phyloP scores from a whole-genome alignment of 2,113 vertebrate species.

The Cettia cetti region DNA sequence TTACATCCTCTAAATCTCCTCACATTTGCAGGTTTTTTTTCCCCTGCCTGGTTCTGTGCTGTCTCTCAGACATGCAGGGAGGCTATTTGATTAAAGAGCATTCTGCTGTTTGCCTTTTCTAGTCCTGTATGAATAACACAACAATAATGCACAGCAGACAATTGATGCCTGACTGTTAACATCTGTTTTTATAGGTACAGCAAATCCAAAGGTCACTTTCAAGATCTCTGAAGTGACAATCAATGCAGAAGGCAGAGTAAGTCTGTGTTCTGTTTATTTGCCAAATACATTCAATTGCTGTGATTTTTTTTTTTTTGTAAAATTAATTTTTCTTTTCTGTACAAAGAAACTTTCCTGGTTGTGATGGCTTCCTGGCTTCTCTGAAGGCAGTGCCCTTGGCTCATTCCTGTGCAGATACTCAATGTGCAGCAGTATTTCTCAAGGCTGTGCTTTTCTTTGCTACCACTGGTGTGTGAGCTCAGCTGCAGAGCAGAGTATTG shows the following conservation, averaged over 20 bases:
- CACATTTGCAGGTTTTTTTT: not conserved
- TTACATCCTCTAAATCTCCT: not conserved
- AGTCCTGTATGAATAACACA: not conserved
- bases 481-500: conserved; percentile 6
- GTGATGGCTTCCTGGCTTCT: not conserved
- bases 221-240: conserved; percentile 80
- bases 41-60: not conserved
- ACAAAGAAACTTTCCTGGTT: not conserved
- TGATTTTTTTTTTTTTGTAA: not conserved
- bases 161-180: not conserved
- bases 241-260: conserved; percentile 77
- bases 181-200: conserved; percentile 74
- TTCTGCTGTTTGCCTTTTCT: not conserved
- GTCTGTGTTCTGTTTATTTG: conserved; percentile 34
- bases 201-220: conserved; percentile 85
- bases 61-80: not conserved
- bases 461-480: not conserved
- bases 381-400: not conserved
- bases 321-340: not conserved
- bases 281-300: not conserved
- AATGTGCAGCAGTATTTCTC: conserved; percentile 3
- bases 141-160: not conserved
- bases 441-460: not conserved
- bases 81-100: not conserved
- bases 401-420: not conserved